Evolutionary conservation across 1,140 invertebrate genomes (phyloP), one percentile per base, ranked within the genome.

Genomic region (Lithobius niger): DNA sequence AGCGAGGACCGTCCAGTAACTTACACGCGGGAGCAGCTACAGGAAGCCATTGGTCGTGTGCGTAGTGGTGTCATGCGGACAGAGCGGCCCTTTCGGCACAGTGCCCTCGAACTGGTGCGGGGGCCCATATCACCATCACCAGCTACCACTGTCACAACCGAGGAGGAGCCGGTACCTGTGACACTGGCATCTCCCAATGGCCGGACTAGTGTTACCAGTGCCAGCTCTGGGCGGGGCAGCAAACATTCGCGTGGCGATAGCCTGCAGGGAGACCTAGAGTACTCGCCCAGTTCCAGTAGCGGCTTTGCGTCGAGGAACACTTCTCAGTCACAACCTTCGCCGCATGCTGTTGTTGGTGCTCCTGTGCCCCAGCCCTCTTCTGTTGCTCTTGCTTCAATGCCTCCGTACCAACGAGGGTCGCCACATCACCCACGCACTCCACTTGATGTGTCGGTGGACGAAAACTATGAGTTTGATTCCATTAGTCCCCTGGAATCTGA

Each of bases 391-490:
- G 64, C 19, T 47, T 62, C 40, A 64, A 61, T 57, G 64, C 63
- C 13, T 42, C 64, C 62, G 22, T 62, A 60, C 16, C 64, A 65
- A 15, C 60, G 63, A 36, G 64, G 67, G 50, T 42, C 60, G 1
- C 66, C 62, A 54, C 40, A 40, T 16, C 27, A 44, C 45, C 56
- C 27, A 52, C 43, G 43, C 60, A 63, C 61, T 59, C 50, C 64
- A 51, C 64, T 83, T 13, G 88, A 92, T 70, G 80, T 84, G 52
- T 92, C 88, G 63, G 90, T 92, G 40, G 92, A 95, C 69, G 89
- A 88, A 45, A 91, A 95, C 69, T 96, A 95, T 71, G 91, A 95
- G 71, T 95, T 93, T 73, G 88, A 93, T 70, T 81, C 71, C 13
- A 58, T 66, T 45, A 63, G 65, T 56, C 67, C 67, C 49, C 57